Percentiles rank a stretch among this genome's conserved stretches.
These are phyloP conservation scores for Lasioglossum malachurum DNA, from an alignment of 2,888 invertebrate genomes.

Conservation along the genomic window DNA sequence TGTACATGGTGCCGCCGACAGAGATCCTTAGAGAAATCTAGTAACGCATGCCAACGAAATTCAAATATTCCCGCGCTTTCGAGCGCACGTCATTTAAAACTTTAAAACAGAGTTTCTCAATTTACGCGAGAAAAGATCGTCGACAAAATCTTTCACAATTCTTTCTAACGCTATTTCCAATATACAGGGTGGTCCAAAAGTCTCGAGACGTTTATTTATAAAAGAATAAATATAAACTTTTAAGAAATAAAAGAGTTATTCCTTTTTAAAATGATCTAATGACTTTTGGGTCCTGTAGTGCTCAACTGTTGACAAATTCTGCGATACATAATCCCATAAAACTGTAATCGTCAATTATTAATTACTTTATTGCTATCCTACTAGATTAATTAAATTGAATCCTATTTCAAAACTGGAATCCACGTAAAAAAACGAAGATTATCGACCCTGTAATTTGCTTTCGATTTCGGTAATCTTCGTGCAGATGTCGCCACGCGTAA, in stretches of 20 bases:
- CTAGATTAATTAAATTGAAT: neutral
- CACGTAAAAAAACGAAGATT: neutral
- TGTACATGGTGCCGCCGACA: neutral
- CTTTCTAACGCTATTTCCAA: neutral
- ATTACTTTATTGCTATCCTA: no score
- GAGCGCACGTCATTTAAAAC: neutral
- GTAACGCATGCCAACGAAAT: neutral
- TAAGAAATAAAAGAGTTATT: neutral
- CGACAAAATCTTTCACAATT: neutral
- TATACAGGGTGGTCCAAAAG: neutral
- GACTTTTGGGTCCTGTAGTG: neutral
- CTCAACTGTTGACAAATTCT: neutral
- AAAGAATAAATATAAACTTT: neutral
- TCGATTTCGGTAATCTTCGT: neutral
- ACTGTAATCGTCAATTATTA: neutral
- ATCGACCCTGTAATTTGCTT: neutral
- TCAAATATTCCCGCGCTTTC: neutral
- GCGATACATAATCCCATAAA: neutral
- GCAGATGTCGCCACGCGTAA: conserved; percentile 1
- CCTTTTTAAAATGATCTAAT: neutral
- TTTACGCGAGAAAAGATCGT: neutral
- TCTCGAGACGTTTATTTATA: neutral
- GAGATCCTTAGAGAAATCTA: neutral
- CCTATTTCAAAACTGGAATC: neutral
- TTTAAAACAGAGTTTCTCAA: neutral